A percentile compares a stretch with the other conserved stretches of the same genome.
These are phyloP conservation scores for Eurosta solidaginis DNA, from an alignment of 1,140 invertebrate genomes.

Conservation along the genomic window DNA sequence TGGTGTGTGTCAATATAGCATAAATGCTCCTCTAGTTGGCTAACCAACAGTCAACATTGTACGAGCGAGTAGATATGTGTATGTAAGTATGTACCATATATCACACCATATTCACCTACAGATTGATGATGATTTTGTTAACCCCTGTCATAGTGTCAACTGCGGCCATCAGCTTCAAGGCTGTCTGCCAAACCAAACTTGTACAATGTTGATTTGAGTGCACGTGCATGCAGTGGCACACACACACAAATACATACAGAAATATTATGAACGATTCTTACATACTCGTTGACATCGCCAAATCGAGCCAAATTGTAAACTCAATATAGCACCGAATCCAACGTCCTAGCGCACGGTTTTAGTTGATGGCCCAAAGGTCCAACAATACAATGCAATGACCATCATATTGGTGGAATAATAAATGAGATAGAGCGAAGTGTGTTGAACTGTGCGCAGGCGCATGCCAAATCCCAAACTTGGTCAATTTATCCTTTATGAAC, in stretches of 20 bases:
- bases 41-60: too few species aligned
- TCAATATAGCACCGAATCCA: slow-evolving; percentile 55
- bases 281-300: slow-evolving; percentile 34
- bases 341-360: not conserved
- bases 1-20: not conserved
- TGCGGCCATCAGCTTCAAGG: slow-evolving; percentile 15
- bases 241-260: not conserved
- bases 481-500: slow-evolving; percentile 59
- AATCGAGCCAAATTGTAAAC: slow-evolving; percentile 57
- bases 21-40: not conserved
- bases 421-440: not conserved
- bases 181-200: slow-evolving; percentile 20
- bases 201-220: not conserved
- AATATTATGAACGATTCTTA: not conserved
- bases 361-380: not conserved
- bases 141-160: slow-evolving; percentile 15
- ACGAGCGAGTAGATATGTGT: too few species aligned
- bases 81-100: too few species aligned
- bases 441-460: slow-evolving; percentile 39
- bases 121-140: slow-evolving; percentile 5
- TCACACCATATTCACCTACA: not conserved
- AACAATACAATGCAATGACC: not conserved
- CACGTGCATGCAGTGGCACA: not conserved
- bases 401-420: not conserved
- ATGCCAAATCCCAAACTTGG: slow-evolving; percentile 58